Evolutionary conservation across 2,797 vertebrate species (phyloP), one percentile per base, ranked within the genome.

Genomic region (Centroberyx gerrardi): DNA sequence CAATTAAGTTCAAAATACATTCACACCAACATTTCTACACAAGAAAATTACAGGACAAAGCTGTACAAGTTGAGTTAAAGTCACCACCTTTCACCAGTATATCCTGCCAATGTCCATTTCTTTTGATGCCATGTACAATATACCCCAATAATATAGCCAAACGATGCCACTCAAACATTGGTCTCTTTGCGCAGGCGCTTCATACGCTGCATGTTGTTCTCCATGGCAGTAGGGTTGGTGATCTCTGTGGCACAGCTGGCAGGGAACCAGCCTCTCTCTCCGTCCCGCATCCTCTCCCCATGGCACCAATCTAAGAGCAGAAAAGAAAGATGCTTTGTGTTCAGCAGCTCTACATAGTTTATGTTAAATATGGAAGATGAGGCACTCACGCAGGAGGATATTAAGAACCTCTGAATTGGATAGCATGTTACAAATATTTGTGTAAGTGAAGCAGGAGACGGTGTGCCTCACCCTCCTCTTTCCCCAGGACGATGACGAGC

Each of bases 261-360:
- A 0, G 98, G 98, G 74, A 99, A 99, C 98, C 98, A 99, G 77
- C 98, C 98, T 0, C 54, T 88, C 71, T 96, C 95, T 0, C 97
- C 98, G 0, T 99, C 98, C 2, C 97, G 87, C 78, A 99, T 96
- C 36, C 98, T 87, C 87, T 99, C 98, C 0, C 97, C 98, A 0
- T 95, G 95, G 67, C 92, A 94, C 97, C 97, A 98, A 4, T 93
- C 98, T 98, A 28, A 28, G 55, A 81, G 31, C 40, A 78, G 2
- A 71, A 12, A 1, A 1, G 27, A 36, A n/a, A 3, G 1, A 6
- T 15, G 22, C 18, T 5, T 15, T 14, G 12, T 40, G 9, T 40
- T 40, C 9, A 8, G 38, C 33, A 36, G 33, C 38, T 40, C 38
- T 8, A 10, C 12, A 10, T 8, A 8, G 2, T 40, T 10, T 40